Evolutionary conservation across 1,140 invertebrate genomes (phyloP), one percentile per base, ranked within the genome.

Genomic region (Brachionus rubens): DNA sequence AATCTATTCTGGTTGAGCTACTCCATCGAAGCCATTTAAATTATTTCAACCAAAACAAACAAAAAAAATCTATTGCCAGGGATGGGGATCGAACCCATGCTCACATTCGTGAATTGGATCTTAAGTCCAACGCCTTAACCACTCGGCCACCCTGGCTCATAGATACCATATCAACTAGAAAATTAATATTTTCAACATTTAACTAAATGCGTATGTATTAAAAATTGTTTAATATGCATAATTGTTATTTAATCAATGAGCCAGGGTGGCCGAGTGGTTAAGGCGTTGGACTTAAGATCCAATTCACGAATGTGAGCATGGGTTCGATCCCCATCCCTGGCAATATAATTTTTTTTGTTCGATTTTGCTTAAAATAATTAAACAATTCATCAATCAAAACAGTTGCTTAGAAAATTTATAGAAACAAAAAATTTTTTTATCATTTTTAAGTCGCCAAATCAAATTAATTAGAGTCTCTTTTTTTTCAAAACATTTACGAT

Each of bases 281-380:
- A 56, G 52, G 52, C 52, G 52, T 56, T 56, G 52, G 52, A 56
- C 52, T 56, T 56, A 56, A 56, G 52, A 56, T 56, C 52, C 52
- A 56, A 56, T 56, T 56, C 52, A 56, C 52, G 52, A 56, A 56
- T 56, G 52, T 56, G 52, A 56, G 52, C 52, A 56, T 56, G 52
- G 52, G 52, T 56, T 56, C 52, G 52, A 56, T 56, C 52, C 52
- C 52, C 52, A 56, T 56, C 52, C 52, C 52, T 56, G 52, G 52
- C 52, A 56, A 14, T 26, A 26, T 14, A 28, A 28, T 59, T 33
- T 59, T 7, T 36, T n/a, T 21, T 40, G n/a, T n/a, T n/a, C n/a
- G n/a, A n/a, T n/a, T n/a, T n/a, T n/a, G n/a, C n/a, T n/a, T n/a
- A 30, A 30, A 54, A n/a, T 54, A 54, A 28, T 54, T 52, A 10